Percentiles rank a stretch among this genome's conserved stretches.
These are phyloP conservation scores for Notamacropus eugenii DNA, from an alignment of 2,797 vertebrate genomes.

Conservation along the genomic window DNA sequence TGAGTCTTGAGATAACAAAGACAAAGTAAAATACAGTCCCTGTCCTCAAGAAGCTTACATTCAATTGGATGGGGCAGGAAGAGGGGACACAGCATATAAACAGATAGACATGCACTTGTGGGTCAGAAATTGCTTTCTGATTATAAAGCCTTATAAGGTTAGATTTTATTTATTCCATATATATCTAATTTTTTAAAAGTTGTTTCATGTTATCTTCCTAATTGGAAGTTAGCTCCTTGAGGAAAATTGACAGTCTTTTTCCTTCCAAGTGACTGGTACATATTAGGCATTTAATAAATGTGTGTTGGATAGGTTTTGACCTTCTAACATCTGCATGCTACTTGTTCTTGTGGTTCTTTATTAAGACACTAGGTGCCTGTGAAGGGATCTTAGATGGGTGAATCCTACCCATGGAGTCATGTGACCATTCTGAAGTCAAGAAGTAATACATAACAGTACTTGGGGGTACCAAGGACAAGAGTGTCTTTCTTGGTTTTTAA, in stretches of 20 bases:
- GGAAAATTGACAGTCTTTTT: not conserved
- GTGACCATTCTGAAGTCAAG: not conserved
- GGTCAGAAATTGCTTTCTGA: not conserved
- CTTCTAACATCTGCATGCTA: not conserved
- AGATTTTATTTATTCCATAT: not conserved
- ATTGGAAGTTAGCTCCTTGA: not conserved
- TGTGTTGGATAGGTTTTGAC: not conserved
- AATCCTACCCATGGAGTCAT: fast-evolving
- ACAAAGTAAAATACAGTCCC: not conserved
- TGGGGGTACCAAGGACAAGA: not conserved
- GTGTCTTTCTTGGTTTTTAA: not conserved
- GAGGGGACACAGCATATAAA: not conserved
- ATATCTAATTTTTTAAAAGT: not conserved
- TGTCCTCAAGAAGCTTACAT: not conserved
- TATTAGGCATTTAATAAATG: not conserved
- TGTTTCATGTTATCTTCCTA: not conserved
- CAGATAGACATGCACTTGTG: not conserved
- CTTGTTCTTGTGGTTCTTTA: not conserved
- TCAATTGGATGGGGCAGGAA: not conserved
- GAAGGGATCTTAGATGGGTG: constrained; percentile 5
- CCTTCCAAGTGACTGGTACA: not conserved
- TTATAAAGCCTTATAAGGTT: not conserved
- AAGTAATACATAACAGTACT: not conserved
- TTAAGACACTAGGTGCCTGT: not conserved
- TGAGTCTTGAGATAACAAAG: not conserved